Base-by-base conservation (phyloP, 2,113 vertebrate species). In the Zosterops lateralis region DNA sequence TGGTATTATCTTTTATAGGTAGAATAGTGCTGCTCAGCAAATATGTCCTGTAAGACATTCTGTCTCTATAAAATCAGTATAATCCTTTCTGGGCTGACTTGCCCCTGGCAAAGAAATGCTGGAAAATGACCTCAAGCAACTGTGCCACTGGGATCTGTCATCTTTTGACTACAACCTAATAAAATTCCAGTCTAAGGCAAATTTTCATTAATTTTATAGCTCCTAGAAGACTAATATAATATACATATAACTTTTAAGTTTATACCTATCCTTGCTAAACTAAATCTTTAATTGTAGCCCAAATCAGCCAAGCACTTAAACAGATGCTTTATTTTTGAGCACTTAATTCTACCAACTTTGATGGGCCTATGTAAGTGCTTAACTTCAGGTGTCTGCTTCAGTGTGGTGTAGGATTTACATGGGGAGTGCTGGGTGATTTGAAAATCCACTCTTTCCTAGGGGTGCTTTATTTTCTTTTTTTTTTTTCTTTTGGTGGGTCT, bases 191-290 rank as follows among this genome's bases (percentile, higher is more conserved):
- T 89, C 76, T 92, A 89, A 93, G 91, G 84, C 77, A 96, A 96
- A 96, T 96, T 93, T 94, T 94, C 94, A 94, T 96, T 94, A 92
- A 87, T 94, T 91, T 95, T 87, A 95, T 73, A 70, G 53, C 66
- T 75, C 92, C 94, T 89, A 14, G 25, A 94, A 93, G 94, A 47
- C 58, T 89, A 72, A 72, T 93, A 54, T 34, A 92, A 91, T 45
- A 79, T 22, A 76, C 83, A 89, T 93, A 32, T 72, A 93, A 85
- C 58, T 95, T 96, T 85, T 70, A 90, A 79, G 87, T 90, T 93
- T 85, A 83, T 79, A 87, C 32, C 84, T 93, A 22, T 62, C 45
- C 92, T 96, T 80, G 71, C 93, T 85, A 92, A 95, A 62, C 58
- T 94, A 85, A 87, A 87, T 76, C 93, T 91, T 93, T 91, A 93